Base-by-base conservation (phyloP, 2,797 vertebrate genomes). In the Coregonus sp. region DNA sequence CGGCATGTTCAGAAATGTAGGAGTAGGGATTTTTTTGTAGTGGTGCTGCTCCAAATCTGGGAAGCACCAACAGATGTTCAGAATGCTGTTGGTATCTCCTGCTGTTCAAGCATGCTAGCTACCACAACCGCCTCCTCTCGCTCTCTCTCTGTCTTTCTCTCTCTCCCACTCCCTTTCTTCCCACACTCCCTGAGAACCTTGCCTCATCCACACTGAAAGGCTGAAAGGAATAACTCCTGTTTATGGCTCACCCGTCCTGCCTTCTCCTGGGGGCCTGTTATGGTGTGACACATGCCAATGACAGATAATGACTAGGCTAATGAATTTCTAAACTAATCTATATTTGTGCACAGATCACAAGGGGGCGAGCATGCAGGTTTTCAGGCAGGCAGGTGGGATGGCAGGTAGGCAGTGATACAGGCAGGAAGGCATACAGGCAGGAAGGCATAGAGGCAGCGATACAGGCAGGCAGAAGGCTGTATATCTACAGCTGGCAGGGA, bases 291-390 rank as follows among this genome's bases (percentile, higher is more conserved):
- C 81, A 81, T 76, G 75, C 82, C 88, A 89, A 86, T 90, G 87
- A 87, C 88, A 91, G 92, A 93, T 93, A 92, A 91, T 87, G 86
- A 91, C 87, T 80, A 74, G 78, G 85, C 90, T 92, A 90, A 92
- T 92, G 90, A 93, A 93, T 92, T 92, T 92, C 88, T 89, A 87
- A 92, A 89, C 87, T 88, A 92, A 93, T 93, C 91, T 93, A 90
- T 92, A 92, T 90, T 90, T 87, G 86, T 86, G 84, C 84, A 90
- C 82, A 85, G 81, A 89, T 88, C 86, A 90, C 77, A 77, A 84
- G 83, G 80, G 85, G 77, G 69, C 40, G 74, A 5, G 37, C 6
- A 65, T 52, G 52, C 20, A 47, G 66, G 25, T 15, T 59, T 16
- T 52, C n/a, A 73, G 70, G 12, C 25, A 73, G 70, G 31, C 20